Evolutionary conservation across 2,888 invertebrate species (phyloP).

Genomic region (Hofmannophila pseudospretella): DNA sequence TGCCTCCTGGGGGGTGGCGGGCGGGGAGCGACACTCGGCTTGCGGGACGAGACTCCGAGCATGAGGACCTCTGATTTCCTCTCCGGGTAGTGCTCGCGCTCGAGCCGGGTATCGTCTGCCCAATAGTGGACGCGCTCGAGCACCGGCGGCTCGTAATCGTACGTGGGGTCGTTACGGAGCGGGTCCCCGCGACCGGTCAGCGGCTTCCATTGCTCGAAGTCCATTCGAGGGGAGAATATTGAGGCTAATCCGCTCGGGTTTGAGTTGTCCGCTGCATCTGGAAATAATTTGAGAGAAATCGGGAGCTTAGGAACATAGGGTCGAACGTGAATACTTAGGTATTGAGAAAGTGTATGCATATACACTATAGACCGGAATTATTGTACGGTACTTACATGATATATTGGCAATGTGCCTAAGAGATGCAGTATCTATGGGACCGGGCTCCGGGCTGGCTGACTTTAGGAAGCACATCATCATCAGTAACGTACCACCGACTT

Average conservation of each 20-base stretch:
- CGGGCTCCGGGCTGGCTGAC: constrained; percentile 17
- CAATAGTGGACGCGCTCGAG: constrained; percentile 89
- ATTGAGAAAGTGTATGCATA: too few relatives aligned
- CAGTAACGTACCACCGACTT: constrained; percentile 11
- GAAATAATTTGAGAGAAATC: constrained; percentile 13
- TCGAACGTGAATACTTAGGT: not conserved
- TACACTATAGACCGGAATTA: too few relatives aligned
- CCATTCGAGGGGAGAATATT: constrained; percentile 85
- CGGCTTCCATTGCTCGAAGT: constrained; percentile 92
- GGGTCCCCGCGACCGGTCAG: constrained; percentile 87
- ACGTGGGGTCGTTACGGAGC: constrained; percentile 89
- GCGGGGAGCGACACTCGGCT: constrained; percentile 77
- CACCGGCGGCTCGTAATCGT: constrained; percentile 90
- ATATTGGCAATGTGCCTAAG: constrained; percentile 26
- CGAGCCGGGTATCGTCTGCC: constrained; percentile 82
- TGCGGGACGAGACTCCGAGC: constrained; percentile 83
- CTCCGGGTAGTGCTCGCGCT: constrained; percentile 67
- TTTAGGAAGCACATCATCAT: constrained; percentile 20
- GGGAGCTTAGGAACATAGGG: not conserved
- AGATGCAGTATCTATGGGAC: constrained; percentile 16
- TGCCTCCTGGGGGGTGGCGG: constrained; percentile 42
- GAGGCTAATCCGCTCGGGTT: constrained; percentile 43
- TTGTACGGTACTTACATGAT: constrained; percentile 24
- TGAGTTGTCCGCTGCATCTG: constrained; percentile 43
- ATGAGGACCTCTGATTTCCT: constrained; percentile 84